Base-by-base conservation (phyloP, 1,140 invertebrate species). In the Apis laboriosa region DNA sequence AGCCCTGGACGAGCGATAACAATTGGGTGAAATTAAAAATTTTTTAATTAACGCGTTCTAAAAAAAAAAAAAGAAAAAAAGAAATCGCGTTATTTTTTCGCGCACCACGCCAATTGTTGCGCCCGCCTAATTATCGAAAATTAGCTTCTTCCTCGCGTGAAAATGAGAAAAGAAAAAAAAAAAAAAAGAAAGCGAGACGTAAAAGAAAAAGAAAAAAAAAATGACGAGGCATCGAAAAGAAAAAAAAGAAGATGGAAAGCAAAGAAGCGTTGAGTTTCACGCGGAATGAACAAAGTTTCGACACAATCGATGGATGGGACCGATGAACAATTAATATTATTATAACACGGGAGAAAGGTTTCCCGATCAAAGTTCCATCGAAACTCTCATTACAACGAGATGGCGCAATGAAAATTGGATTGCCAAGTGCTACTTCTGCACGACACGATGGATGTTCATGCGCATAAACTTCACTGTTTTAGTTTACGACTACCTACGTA, bases 321-420 rank as follows among this genome's bases (percentile, higher is more conserved):
- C 43, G 21, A 24, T 15, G 51, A 67, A 85, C 67, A 85, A 60
- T 85, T 81, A 77, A 72, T 85, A 86, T 58, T 58, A 81, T 86
- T 86, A 43, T 43, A 85, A 21, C 63, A 56, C 12, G 15, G 74
- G 74, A 74, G 78, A 43, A 81, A 85, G 76, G 53, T 2, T 64
- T 12, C 68, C 34, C 68, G 75, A 68, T 82, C 74, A 51, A 86
- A 83, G 78, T 86, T 82, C 79, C 13, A 76, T 67, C 72, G 63
- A 64, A 34, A 67, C 61, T 74, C 72, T 76, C 72, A 51, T 75
- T 80, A 80, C 77, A 67, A 51, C 63, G 55, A 66, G 73, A 75
- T 17, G 72, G 53, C 43, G 53, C 60, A 34, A 66, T 75, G 79
- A 58, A 76, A 76, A 81, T 76, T 76, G 79, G 66, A 67, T 81